A percentile compares a stretch with the other conserved stretches of the same genome.
Evolutionary conservation across 2,113 vertebrate genomes (phyloP).

Genomic region (Corydoras sp.): DNA sequence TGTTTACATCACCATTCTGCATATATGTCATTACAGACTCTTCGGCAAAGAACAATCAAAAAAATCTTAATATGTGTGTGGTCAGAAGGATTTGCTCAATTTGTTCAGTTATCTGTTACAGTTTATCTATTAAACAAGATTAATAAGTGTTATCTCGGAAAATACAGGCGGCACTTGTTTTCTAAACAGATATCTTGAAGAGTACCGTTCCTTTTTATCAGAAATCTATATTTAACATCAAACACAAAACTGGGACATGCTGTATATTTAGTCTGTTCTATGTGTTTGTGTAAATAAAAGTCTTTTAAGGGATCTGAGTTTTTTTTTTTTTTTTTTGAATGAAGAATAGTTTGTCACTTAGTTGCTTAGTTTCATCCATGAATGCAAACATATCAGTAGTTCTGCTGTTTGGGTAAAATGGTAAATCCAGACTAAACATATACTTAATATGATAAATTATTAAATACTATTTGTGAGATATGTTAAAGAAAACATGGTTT

Average conservation of each 20-base stretch:
- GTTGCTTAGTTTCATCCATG: too few relatives aligned
- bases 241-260: conserved; percentile 56
- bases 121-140: conserved; percentile 50
- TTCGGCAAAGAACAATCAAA: neutral
- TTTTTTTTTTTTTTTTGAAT: conserved; percentile 12
- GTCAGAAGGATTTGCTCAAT: conserved; percentile 27
- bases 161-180: conserved; percentile 54
- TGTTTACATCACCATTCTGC: too few relatives aligned
- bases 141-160: conserved; percentile 50
- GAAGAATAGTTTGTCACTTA: neutral
- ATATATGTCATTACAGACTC: too few relatives aligned
- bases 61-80: conserved; percentile 9
- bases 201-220: conserved; percentile 54
- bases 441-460: too few relatives aligned
- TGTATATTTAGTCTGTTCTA: conserved; percentile 35
- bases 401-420: too few relatives aligned
- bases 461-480: too few relatives aligned
- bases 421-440: too few relatives aligned
- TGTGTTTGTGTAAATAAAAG: conserved; percentile 60
- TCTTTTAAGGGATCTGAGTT: conserved; percentile 22
- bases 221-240: conserved; percentile 63
- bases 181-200: conserved; percentile 57
- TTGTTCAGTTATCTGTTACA: conserved; percentile 39
- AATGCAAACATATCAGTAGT: too few relatives aligned
- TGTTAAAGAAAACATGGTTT: too few relatives aligned